Evolutionary conservation across 2,113 vertebrate genomes (phyloP).

Genomic region (Tauraco erythrolophus): DNA sequence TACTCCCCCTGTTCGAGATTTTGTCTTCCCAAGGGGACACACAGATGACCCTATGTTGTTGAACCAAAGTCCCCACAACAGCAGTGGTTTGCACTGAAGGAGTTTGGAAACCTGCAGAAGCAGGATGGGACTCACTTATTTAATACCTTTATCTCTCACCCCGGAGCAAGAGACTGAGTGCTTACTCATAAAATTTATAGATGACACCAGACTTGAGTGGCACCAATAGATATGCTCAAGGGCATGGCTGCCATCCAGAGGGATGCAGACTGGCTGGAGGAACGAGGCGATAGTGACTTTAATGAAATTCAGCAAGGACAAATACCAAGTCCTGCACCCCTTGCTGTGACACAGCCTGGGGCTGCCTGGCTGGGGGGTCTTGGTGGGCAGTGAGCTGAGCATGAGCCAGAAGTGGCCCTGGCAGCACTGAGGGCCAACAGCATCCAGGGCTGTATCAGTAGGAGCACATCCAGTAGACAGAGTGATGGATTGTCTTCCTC

Average conservation of each 20-base stretch:
- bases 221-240: background rate
- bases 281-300: background rate
- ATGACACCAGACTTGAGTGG: background rate
- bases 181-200: background rate
- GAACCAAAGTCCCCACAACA: background rate
- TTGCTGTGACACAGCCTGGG: background rate
- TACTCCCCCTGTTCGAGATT: background rate
- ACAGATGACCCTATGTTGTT: fast-evolving
- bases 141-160: background rate
- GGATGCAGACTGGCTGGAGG: background rate
- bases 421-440: background rate
- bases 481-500: background rate
- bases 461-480: background rate
- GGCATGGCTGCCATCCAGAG: background rate
- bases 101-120: background rate
- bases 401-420: background rate
- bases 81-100: background rate
- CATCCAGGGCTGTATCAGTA: background rate
- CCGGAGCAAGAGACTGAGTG: background rate
- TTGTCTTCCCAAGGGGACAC: background rate
- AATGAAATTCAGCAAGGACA: background rate
- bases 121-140: background rate
- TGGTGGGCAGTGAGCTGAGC: background rate
- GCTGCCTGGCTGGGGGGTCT: background rate
- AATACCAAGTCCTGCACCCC: background rate